Base-by-base conservation (phyloP, 2,888 invertebrate genomes). In the Epicampocera succincta region DNA sequence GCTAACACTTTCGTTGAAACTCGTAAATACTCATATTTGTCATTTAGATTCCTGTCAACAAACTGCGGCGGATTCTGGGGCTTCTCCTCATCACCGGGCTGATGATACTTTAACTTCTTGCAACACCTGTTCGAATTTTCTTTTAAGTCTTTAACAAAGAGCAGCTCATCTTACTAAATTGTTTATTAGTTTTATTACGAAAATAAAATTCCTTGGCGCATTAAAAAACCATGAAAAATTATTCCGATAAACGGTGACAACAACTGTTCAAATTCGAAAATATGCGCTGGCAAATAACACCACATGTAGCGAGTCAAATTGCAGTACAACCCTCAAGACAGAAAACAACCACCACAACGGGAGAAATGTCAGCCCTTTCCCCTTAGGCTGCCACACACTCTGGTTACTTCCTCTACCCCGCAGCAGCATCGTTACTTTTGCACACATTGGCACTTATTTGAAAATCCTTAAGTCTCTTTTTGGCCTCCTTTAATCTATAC, bases 231-330 rank as follows among this genome's bases (percentile, higher is more conserved):
- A 63, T 77, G 61, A 77, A 71, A 77, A 71, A 71, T 77, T 71
- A 56, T 71, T 63, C 42, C 33, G 15, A 77, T 76, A 76, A 81
- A 68, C 60, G 68, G 42, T 73, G 19, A 48, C 46, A 72, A 76
- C 81, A 81, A 81, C 76, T 81, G 81, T 77, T 81, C 72, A 33
- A 72, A 80, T 80, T 80, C 66, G 48, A 8, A n/a, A 38, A 46
- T 17, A 25, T 29, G 29, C 5, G 33, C 12, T 29, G 8, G 33
- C 44, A 75, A 48, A 76, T 60, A 54, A 74, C 81, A 40, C 77
- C 77, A 82, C 81, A 82, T 74, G 77, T 74, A 82, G 74, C 54
- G 77, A 63, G n/a, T 69, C 69, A 77, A 77, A 82, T 78, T 63
- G 74, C 81, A 82, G 15, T 63, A 13, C 77, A 77, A 77, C 72